Base-by-base conservation (phyloP, 2,888 invertebrate species). In the Amphipoea lucens region DNA sequence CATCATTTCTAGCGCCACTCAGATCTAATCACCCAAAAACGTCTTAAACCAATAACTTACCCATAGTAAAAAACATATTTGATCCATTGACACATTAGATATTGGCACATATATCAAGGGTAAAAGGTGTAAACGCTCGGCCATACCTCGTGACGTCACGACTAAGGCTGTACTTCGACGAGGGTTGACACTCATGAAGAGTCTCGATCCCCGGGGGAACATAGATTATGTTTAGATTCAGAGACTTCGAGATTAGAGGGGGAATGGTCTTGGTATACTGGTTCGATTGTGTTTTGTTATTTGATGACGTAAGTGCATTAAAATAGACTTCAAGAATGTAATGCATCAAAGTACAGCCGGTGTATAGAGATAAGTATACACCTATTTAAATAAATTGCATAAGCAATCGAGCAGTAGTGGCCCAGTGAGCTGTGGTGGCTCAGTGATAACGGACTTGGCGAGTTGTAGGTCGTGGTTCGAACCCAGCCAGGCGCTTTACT, bases 161-260 rank as follows among this genome's bases (percentile, higher is more conserved):
- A n/a, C 71, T 81, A 89, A 76, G 66, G 75, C 76, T 54, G 36
- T 66, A 42, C 67, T 83, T 71, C 87, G 88, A 90, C 84, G 80
- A 90, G 88, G 88, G 90, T 88, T 84, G 88, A 89, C 88, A 89
- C 76, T 89, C 88, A 88, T 88, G 90, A 89, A 89, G 90, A 88
- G 88, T 80, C 75, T 79, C 78, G 68, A 82, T 86, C 72, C 88
- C 79, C 78, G 66, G 66, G 88, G 87, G 90, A 83, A 62, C 86
- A 78, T 84, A 89, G 79, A 86, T 89, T 88, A 82, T 83, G 82
- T 72, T 84, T 83, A 88, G 86, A 87, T 87, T 82, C 76, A 62
- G 67, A 78, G 74, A 65, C 72, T 76, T 78, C 57, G 63, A 82
- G 77, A 85, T 87, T 81, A 79, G 67, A 69, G 78, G 62, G 17